phyloP scores from a whole-genome alignment of 2,888 invertebrate species.

The Bembecia ichneumoniformis region DNA sequence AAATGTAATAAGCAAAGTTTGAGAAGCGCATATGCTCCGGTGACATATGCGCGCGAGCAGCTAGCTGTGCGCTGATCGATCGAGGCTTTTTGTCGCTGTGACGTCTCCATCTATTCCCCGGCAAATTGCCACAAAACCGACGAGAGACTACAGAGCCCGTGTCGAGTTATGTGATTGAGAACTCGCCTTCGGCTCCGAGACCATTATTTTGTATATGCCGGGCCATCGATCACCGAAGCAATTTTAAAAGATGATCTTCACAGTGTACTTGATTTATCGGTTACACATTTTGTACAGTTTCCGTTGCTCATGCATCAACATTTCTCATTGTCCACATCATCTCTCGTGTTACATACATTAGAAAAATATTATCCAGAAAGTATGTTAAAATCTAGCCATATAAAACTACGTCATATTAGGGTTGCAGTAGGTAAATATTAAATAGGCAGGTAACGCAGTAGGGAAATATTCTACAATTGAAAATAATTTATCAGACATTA shows the following conservation, averaged over 20 bases:
- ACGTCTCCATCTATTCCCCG: slow-evolving; percentile 64
- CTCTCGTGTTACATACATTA: not conserved
- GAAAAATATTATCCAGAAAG: too few relatives aligned
- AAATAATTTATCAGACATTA: too few relatives aligned
- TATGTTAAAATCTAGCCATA: too few relatives aligned
- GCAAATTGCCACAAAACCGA: slow-evolving; percentile 55
- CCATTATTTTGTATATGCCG: slow-evolving; percentile 59
- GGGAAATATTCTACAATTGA: too few relatives aligned
- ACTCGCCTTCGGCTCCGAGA: slow-evolving; percentile 26
- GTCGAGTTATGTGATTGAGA: slow-evolving; percentile 52
- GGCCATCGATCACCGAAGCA: slow-evolving; percentile 52
- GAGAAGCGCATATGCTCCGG: slow-evolving; percentile 15
- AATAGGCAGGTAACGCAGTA: too few relatives aligned
- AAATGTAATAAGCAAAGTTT: slow-evolving; percentile 7
- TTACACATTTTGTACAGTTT: slow-evolving; percentile 20
- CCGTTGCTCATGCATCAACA: slow-evolving; percentile 26
- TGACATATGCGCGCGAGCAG: slow-evolving; percentile 41
- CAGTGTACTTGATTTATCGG: slow-evolving; percentile 27
- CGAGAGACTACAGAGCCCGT: slow-evolving; percentile 34
- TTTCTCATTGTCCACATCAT: slow-evolving; percentile 29
- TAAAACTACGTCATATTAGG: too few relatives aligned
- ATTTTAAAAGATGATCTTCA: slow-evolving; percentile 11
- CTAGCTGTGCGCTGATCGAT: slow-evolving; percentile 50
- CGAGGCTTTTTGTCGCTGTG: slow-evolving; percentile 65
- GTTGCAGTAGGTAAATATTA: too few relatives aligned